Conservation (phyloP, 2,113 vertebrate species). For the Notothenia rossii region DNA sequence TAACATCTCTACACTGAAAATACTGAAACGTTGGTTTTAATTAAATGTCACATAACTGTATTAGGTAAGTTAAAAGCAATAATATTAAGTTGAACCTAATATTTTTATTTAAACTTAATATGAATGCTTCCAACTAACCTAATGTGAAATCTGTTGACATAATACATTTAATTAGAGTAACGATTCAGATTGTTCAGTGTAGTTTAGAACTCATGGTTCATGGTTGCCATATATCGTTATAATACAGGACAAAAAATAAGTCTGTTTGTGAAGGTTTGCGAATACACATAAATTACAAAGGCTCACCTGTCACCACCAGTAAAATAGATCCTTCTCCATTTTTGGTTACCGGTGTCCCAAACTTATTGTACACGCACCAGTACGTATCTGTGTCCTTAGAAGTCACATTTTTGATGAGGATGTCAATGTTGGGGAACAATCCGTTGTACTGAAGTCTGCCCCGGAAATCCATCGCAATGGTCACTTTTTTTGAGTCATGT, state of each 20-base stretch:
- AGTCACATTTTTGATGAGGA: conserved; percentile 65
- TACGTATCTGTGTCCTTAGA: conserved; percentile 54
- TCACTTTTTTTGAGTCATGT: fast-evolving
- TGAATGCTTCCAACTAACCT: too few relatives aligned
- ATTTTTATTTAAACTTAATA: too few relatives aligned
- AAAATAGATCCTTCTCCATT: conserved; percentile 14
- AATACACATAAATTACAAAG: neutral
- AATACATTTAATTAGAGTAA: too few relatives aligned
- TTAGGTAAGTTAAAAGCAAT: too few relatives aligned
- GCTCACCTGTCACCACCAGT: conserved; percentile 68
- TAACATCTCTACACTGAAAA: neutral
- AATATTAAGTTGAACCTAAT: too few relatives aligned
- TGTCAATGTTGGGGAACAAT: fast-evolving
- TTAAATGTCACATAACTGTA: too few relatives aligned
- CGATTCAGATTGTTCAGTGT: too few relatives aligned
- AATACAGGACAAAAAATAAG: too few relatives aligned
- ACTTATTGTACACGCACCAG: conserved; percentile 39
- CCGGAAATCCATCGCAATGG: fast-evolving
- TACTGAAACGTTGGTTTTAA: too few relatives aligned
- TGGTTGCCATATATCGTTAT: too few relatives aligned
- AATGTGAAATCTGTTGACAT: too few relatives aligned
- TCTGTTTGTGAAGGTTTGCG: neutral
- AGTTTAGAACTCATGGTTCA: too few relatives aligned
- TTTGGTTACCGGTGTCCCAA: fast-evolving
- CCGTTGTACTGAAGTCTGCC: neutral